Conservation (phyloP, 2,888 invertebrate genomes). For the Phalera bucephala region DNA sequence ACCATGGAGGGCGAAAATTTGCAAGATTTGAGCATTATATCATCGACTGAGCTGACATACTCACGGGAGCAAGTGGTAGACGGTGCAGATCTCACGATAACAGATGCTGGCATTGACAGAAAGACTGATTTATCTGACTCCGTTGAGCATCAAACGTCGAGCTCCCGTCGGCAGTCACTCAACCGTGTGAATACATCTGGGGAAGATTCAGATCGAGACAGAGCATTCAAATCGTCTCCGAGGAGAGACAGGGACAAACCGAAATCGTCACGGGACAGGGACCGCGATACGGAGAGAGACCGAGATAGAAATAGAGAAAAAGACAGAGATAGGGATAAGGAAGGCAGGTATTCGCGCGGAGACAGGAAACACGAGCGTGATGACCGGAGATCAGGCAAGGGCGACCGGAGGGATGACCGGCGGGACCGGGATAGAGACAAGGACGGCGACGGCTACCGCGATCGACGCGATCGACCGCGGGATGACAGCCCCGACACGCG, state of each 20-base stretch:
- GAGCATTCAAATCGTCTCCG: constrained; percentile 61
- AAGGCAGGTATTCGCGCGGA: constrained; percentile 57
- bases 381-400: constrained; percentile 49
- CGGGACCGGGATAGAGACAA: constrained; percentile 33
- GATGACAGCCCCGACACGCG: constrained; percentile 61
- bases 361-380: constrained; percentile 62
- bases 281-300: constrained; percentile 49
- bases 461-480: constrained; percentile 40
- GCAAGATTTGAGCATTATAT: constrained; percentile 65
- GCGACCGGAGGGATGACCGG: constrained; percentile 39
- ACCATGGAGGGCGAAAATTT: constrained; percentile 84
- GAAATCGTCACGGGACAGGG: constrained; percentile 51
- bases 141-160: constrained; percentile 49
- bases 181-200: constrained; percentile 64
- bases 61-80: constrained; percentile 78
- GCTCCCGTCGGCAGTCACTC: constrained; percentile 56
- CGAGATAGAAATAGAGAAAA: constrained; percentile 52
- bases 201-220: constrained; percentile 71
- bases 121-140: constrained; percentile 58
- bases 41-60: constrained; percentile 57
- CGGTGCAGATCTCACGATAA: constrained; percentile 62
- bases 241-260: constrained; percentile 61
- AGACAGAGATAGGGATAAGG: constrained; percentile 46
- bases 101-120: constrained; percentile 41
- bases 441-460: constrained; percentile 29